Base-by-base conservation (phyloP, 2,888 invertebrate genomes). In the Aspidiotus rigidus region DNA sequence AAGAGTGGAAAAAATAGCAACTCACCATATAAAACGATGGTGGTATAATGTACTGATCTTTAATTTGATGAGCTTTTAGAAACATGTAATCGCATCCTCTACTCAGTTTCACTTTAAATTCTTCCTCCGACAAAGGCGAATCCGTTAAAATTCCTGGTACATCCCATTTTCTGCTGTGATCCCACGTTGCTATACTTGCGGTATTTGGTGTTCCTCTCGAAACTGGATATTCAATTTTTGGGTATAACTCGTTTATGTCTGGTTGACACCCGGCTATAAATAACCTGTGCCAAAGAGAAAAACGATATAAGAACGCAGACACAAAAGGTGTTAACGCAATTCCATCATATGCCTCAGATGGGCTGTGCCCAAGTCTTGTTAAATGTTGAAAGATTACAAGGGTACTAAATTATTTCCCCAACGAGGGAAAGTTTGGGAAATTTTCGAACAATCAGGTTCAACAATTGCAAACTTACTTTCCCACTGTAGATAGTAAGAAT, bases 161-260 rank as follows among this genome's bases (percentile, higher is more conserved):
- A 74, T 84, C 86, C 87, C 88, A 89, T 71, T 86, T 84, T 70
- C 85, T 84, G 17, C 83, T 82, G 75, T 96, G 94, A 74, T 94
- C 89, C 94, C 95, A 95, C 72, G 84, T 84, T 15, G 95, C 84
- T 1, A 89, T 79, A 5, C 91, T 87, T 0, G 90, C 83, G 57
- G 95, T 81, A 84, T 89, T 89, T 0, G 90, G 87, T 0, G 95
- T 96, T 1, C 89, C 87, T 42, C 87, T 83, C 0, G 92, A 87
- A 2, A 95, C 95, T 0, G 95, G 95, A 78, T 85, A 92, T 53
- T 83, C 75, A 0, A 92, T 80, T 44, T 81, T 77, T 0, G 91
- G 89, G 78, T 91, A 94, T 49, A 96, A 80, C 69, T 85, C 84
- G 1, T 87, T 82, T 7, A 93, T 78, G 71, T 86, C 83, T 1